Evolutionary conservation across 2,113 vertebrate genomes (phyloP), one percentile per base, ranked within the genome.

Genomic region (Pagrus major): DNA sequence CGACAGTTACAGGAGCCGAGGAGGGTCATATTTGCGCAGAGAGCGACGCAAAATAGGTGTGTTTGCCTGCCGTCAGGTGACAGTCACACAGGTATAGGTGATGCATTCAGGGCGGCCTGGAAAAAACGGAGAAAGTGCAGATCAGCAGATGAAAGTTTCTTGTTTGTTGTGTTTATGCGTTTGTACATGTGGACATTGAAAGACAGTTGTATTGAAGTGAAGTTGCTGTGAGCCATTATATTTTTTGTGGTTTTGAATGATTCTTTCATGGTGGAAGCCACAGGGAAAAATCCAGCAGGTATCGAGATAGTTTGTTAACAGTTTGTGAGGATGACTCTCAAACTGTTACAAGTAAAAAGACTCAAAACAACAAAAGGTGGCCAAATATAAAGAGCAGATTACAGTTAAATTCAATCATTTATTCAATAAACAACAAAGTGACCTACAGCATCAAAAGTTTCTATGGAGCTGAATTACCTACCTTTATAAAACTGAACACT

Each of bases 1-100:
- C 51, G 33, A 61, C 81, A 2, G n/a, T 1, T 78, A 89, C 85
- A n/a, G 76, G 59, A 71, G 81, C 85, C 75, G 29, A 21, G 60
- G 44, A 63, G 91, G 83, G 61, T 78, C 89, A 77, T 4, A 2
- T 64, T 16, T 47, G 46, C 52, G 47, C 35, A 11, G 15, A 18
- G 6, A 27, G n/a, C 37, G 44, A 25, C 83, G 73, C 70, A 74
- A 31, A 3, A 8, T 37, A 66, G 73, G 68, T 70, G 76, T 75
- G 80, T 66, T 69, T 39, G 21, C 33, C 49, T 3, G 2, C 8
- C 1, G 86, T 93, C 92, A 91, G 89, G 89, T 92, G 92, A 93
- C 90, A 44, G 91, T 89, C 90, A 90, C 85, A 71, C 85, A 92
- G 87, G 90, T 93, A 83, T 10, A 31, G 21, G 23, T 65, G 88